A percentile compares a stretch with the other conserved stretches of the same genome.
Conservation (phyloP, 1,140 invertebrate species). For the Drosophila azteca region DNA sequence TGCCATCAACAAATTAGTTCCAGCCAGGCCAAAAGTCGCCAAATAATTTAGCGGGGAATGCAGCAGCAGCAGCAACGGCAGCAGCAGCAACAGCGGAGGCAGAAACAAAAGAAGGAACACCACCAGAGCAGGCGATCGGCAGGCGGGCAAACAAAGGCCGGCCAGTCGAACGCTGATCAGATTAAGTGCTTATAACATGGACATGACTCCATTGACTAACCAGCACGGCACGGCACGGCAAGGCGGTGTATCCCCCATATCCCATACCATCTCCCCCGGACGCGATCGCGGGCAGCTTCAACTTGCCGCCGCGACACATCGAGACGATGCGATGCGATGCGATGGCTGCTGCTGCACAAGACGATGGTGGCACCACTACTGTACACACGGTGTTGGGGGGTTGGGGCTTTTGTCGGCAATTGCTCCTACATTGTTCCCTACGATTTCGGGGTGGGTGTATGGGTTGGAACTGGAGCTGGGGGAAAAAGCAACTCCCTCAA, state of each 20-base stretch:
- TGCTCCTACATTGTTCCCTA: conserved; percentile 29
- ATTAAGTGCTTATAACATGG: conserved; percentile 81
- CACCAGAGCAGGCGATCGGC: conserved; percentile 19
- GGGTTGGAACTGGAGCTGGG: too few species aligned
- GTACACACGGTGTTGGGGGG: too few species aligned
- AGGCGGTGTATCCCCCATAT: conserved; percentile 1
- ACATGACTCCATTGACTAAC: conserved; percentile 79
- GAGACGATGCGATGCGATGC: conserved; percentile 38
- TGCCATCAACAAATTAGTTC: conserved; percentile 70
- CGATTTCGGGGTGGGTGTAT: background rate
- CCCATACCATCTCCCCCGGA: conserved; percentile 16
- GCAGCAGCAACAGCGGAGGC: background rate
- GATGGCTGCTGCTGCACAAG: conserved; percentile 31
- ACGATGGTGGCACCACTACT: conserved; percentile 13
- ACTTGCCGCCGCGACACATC: conserved; percentile 47
- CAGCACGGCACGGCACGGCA: conserved; percentile 25
- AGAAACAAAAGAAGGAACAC: conserved; percentile 24
- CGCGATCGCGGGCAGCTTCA: conserved; percentile 22
- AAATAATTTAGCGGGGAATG: conserved; percentile 65
- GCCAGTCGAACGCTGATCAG: conserved; percentile 57
- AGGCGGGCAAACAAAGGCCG: conserved; percentile 66
- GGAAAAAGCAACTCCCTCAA: too few species aligned
- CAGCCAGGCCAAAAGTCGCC: conserved; percentile 52
- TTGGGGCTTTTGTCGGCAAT: conserved; percentile 56
- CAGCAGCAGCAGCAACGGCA: background rate